A percentile compares a stretch with the other conserved stretches of the same genome.
phyloP scores from a whole-genome alignment of 1,140 invertebrate species.

The Coptotermes formosanus region DNA sequence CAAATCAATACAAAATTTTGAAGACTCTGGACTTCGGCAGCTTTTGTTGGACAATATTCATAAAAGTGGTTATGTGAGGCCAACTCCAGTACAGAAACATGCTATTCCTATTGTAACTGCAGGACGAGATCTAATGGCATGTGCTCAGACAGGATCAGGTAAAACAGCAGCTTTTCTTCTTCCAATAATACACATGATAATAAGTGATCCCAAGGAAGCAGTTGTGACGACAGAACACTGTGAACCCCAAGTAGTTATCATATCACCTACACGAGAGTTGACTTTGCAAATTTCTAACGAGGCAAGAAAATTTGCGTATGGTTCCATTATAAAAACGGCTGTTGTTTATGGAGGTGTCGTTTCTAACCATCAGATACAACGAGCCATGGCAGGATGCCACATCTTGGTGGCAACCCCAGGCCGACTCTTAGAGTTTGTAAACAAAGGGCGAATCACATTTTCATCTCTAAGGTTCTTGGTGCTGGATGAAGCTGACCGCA shows the following conservation, averaged over 20 bases:
- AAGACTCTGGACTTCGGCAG: conserved; percentile 63
- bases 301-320: conserved; percentile 79
- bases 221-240: conserved; percentile 39
- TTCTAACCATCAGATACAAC: conserved; percentile 66
- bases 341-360: conserved; percentile 87
- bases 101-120: conserved; percentile 79
- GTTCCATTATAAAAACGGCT: conserved; percentile 68
- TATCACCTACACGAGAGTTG: conserved; percentile 90
- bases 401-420: conserved; percentile 94
- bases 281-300: conserved; percentile 85
- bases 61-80: conserved; percentile 78
- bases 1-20: conserved; percentile 65
- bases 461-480: conserved; percentile 76
- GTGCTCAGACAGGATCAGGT: conserved; percentile 96
- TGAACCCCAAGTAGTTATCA: conserved; percentile 71
- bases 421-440: conserved; percentile 82
- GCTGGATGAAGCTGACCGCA: conserved; percentile 93
- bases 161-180: conserved; percentile 94
- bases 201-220: conserved; percentile 54
- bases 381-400: conserved; percentile 73
- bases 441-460: conserved; percentile 70
- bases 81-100: conserved; percentile 92
- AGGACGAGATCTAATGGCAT: conserved; percentile 90
- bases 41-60: conserved; percentile 74
- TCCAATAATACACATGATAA: conserved; percentile 77